Evolutionary conservation across 1,140 invertebrate species (phyloP), one percentile per base, ranked within the genome.

Genomic region (Melanaphis sacchari): DNA sequence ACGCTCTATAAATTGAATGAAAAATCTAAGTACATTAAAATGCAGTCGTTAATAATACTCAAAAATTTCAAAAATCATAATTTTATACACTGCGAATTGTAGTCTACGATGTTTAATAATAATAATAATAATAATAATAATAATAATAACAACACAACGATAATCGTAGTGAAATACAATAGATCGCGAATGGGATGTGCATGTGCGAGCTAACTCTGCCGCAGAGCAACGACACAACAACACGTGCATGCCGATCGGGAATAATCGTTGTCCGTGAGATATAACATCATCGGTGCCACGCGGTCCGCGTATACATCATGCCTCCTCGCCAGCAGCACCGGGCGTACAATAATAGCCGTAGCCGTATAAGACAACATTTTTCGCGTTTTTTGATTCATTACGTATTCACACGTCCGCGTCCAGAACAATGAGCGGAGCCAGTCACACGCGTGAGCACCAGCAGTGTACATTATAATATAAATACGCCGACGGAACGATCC

Each of bases 331-430:
- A 11, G 54, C 54, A 9, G 54, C 26, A 26, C 24, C 52, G 52
- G 54, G 54, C 54, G 15, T 66, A 66, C 31, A 11, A n/a, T 76
- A 76, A 54, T 54, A 11, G 54, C 9, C 26, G 59, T 76, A 18
- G 59, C n/a, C 59, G 59, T 36, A 76, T 18, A 18, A 54, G 52
- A 90, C 89, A 66, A 66, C 89, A 66, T 90, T 90, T 90, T 90
- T 66, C 89, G 89, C 89, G 89, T 90, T 90, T 90, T 66, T 90
- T 66, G 89, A 66, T 90, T 90, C 88, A 90, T 90, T 90, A 66
- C 89, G 38, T n/a, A 66, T 90, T 66, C 38, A 59, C 89, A 40
- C 89, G 89, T 90, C 38, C 89, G 40, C 89, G 89, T 40, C 40
- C 31, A 90, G 89, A 90, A 90, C 89, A 90, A 90, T 90, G 89